phyloP scores from a whole-genome alignment of 2,797 vertebrate genomes.

The Anas bahamensis region DNA sequence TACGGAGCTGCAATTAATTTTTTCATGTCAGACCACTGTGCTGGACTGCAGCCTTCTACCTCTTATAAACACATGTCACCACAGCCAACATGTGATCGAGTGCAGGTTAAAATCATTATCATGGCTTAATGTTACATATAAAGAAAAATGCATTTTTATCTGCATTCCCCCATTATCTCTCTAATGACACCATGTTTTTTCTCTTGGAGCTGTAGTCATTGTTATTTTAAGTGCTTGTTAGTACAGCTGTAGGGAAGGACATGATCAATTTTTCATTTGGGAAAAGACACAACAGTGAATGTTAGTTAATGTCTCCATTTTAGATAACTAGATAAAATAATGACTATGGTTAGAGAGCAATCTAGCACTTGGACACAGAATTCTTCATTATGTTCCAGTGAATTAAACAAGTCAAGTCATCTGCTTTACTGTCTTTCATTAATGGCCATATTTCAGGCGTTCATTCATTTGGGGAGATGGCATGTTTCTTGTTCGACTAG shows the following conservation, averaged over 20 bases:
- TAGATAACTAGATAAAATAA: conserved; percentile 40
- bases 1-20: conserved; percentile 23
- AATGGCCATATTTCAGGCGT: neutral
- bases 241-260: conserved; percentile 53
- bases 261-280: conserved; percentile 50
- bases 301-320: conserved; percentile 38
- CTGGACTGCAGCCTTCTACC: conserved; percentile 38
- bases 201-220: conserved; percentile 33
- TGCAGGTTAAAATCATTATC: conserved; percentile 74
- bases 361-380: neutral
- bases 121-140: conserved; percentile 47
- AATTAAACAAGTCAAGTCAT: neutral
- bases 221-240: conserved; percentile 69
- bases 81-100: conserved; percentile 34
- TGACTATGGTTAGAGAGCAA: neutral
- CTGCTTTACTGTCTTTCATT: neutral
- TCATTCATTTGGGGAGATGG: neutral
- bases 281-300: conserved; percentile 24
- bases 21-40: conserved; percentile 41
- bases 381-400: neutral
- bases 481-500: neutral
- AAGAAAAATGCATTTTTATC: conserved; percentile 68
- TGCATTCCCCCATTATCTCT: conserved; percentile 52
- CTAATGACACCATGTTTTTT: conserved; percentile 41
- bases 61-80: conserved; percentile 63